A percentile compares a stretch with the other conserved stretches of the same genome.
Conservation (phyloP, 2,797 vertebrate species). For the Jordanella pulchra region DNA sequence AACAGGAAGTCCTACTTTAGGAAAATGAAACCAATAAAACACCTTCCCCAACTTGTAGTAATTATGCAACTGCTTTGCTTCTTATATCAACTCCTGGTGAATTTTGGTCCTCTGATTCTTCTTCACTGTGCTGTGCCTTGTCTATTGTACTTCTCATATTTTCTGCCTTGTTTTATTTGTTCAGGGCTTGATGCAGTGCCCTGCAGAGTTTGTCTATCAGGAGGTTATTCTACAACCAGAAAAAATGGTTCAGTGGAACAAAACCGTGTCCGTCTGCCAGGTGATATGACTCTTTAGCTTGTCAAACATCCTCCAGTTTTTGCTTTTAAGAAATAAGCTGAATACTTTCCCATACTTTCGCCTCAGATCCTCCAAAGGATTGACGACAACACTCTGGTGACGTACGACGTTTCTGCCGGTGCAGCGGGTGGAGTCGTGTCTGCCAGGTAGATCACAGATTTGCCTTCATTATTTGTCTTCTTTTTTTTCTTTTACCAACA, state of each 20-base stretch:
- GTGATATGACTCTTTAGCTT: slow-evolving; percentile 61
- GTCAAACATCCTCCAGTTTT: neutral
- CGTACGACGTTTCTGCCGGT: slow-evolving; percentile 91
- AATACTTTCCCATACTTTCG: neutral
- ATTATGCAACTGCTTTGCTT: too few relatives aligned
- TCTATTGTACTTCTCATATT: neutral
- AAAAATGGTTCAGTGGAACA: slow-evolving; percentile 96
- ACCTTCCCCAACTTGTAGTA: too few relatives aligned
- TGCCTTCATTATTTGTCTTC: neutral
- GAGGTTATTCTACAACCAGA: slow-evolving; percentile 96
- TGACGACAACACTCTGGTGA: slow-evolving; percentile 92
- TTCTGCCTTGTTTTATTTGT: neutral
- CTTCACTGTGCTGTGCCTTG: neutral
- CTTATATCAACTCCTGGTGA: too few relatives aligned
- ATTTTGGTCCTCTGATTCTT: too few relatives aligned
- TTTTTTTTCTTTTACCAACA: neutral
- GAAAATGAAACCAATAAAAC: too few relatives aligned
- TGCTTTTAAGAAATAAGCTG: neutral
- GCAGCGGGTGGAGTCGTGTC: slow-evolving; percentile 92
- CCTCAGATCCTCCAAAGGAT: slow-evolving; percentile 91
- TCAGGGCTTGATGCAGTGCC: slow-evolving; percentile 91
- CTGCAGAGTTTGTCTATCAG: slow-evolving; percentile 92
- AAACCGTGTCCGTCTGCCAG: slow-evolving; percentile 90
- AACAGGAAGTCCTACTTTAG: too few relatives aligned
- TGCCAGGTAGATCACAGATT: slow-evolving; percentile 81